A percentile compares a stretch with the other conserved stretches of the same genome.
phyloP scores from a whole-genome alignment of 2,888 invertebrate genomes.

The Melangyna quadrimaculata region DNA sequence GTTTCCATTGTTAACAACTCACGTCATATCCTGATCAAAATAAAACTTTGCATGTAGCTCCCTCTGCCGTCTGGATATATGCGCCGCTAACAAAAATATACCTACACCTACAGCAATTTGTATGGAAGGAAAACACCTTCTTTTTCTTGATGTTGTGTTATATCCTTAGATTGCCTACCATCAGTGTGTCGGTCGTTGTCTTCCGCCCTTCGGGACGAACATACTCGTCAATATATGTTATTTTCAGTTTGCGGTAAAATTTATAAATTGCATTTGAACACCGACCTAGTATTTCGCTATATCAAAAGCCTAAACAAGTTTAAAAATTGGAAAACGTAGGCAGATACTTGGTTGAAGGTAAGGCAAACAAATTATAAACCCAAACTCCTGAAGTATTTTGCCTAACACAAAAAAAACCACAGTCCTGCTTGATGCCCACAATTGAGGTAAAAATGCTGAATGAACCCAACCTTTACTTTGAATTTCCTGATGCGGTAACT shows the following conservation, averaged over 20 bases:
- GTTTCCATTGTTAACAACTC: conserved; percentile 46
- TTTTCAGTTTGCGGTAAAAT: conserved; percentile 53
- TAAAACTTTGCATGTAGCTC: conserved; percentile 45
- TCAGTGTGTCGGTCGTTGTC: conserved; percentile 1
- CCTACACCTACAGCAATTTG: not conserved
- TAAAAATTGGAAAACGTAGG: conserved; percentile 9
- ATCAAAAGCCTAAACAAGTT: not conserved
- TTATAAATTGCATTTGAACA: conserved; percentile 59
- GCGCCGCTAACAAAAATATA: not conserved
- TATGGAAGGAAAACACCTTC: conserved; percentile 2
- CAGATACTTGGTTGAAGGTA: too few relatives aligned
- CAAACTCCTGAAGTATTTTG: not conserved
- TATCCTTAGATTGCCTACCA: conserved; percentile 27
- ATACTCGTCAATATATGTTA: not conserved
- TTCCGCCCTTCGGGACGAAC: not conserved
- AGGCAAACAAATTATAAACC: conserved; percentile 48
- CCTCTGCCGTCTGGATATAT: not conserved
- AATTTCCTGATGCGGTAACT: conserved; percentile 27
- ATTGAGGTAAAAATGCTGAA: conserved; percentile 24
- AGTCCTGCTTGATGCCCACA: not conserved
- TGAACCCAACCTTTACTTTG: conserved; percentile 36
- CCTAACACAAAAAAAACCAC: conserved; percentile 5
- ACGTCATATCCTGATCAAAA: conserved; percentile 48
- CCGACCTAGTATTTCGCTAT: conserved; percentile 8
- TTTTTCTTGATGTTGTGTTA: not conserved